These are phyloP conservation scores for Leiothrix lutea DNA, from an alignment of 2,113 vertebrate species.

Conservation along the genomic window DNA sequence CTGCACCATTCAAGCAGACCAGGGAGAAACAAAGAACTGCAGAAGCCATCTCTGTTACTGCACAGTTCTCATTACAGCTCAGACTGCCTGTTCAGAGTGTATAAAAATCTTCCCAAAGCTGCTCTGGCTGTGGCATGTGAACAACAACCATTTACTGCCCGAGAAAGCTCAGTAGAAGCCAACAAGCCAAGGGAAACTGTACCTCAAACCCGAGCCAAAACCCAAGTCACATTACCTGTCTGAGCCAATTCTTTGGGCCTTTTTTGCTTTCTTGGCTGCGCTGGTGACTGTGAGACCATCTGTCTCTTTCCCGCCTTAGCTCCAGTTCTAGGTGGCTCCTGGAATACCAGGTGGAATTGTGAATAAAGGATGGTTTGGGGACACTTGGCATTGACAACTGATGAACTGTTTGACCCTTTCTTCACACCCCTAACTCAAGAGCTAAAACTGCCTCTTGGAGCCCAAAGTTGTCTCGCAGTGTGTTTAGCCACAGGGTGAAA, in stretches of 20 bases:
- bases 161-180: neutral
- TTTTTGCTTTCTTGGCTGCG: conserved; percentile 47
- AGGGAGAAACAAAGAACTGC: neutral
- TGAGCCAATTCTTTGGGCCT: conserved; percentile 59
- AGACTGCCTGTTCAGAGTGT: accelerated
- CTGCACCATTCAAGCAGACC: neutral
- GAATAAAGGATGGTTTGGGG: neutral
- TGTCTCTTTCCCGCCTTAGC: conserved; percentile 80
- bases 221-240: conserved; percentile 54
- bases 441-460: neutral
- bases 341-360: neutral
- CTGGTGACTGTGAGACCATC: conserved; percentile 51
- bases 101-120: neutral
- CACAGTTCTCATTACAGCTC: neutral
- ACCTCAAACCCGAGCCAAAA: neutral
- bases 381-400: neutral
- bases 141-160: accelerated
- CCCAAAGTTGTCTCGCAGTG: accelerated
- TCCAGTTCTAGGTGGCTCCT: conserved; percentile 85
- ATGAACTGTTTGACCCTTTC: neutral
- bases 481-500: neutral
- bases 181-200: neutral
- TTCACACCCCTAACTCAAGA: neutral
- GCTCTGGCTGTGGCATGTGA: neutral
- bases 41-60: neutral